Conservation (phyloP, 2,797 vertebrate genomes). For the Cossypha niveicapilla region DNA sequence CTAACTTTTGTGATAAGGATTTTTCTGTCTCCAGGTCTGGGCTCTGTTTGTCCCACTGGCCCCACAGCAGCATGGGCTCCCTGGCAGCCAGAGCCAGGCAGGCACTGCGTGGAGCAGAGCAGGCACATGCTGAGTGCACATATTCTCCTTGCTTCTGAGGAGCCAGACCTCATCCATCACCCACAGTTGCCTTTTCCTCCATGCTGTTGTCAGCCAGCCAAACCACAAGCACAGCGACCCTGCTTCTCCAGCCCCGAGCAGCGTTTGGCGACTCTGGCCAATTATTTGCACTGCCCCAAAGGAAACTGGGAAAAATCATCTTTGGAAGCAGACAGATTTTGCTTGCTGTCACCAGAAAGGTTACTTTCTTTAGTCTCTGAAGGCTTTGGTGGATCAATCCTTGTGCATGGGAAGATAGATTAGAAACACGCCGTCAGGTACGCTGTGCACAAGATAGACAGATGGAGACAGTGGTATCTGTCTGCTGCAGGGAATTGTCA, state of each 20-base stretch:
- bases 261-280: neutral
- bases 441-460: constrained; percentile 1
- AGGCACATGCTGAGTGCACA: neutral
- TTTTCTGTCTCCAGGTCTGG: neutral
- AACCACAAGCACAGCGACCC: neutral
- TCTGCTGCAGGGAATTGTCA: constrained; percentile 45
- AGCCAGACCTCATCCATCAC: neutral
- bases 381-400: constrained; percentile 45
- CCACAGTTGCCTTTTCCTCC: neutral
- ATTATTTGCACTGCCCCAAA: constrained; percentile 36
- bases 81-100: neutral
- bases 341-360: constrained; percentile 40
- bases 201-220: neutral
- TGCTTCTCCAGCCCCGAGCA: neutral
- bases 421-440: constrained; percentile 51
- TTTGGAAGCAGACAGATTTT: neutral
- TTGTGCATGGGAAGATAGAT: constrained; percentile 48
- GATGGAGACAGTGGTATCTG: constrained; percentile 48
- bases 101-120: neutral
- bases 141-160: neutral
- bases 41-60: neutral
- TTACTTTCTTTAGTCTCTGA: constrained; percentile 35
- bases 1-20: neutral
- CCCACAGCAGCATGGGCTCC: neutral
- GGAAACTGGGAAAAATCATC: neutral